phyloP scores from a whole-genome alignment of 2,113 vertebrate genomes.

The Struthio camelus region DNA sequence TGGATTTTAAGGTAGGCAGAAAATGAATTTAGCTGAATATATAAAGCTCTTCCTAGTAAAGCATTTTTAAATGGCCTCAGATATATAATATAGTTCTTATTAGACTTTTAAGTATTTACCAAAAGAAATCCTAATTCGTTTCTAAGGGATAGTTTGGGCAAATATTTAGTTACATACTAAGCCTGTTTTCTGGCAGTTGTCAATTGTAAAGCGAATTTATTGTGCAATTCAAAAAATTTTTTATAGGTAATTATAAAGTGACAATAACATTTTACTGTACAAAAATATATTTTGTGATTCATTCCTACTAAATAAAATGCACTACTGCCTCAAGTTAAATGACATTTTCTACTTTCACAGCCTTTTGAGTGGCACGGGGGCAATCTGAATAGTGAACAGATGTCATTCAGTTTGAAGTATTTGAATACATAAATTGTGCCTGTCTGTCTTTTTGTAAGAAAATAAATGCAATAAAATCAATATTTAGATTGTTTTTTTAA shows the following conservation, averaged over 20 bases:
- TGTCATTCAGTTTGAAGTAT: slow-evolving; percentile 64
- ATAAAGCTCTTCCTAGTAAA: slow-evolving; percentile 71
- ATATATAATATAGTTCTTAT: slow-evolving; percentile 67
- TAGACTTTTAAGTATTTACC: slow-evolving; percentile 65
- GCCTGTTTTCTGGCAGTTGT: slow-evolving; percentile 70
- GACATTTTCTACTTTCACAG: slow-evolving; percentile 64
- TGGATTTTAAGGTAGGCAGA: slow-evolving; percentile 47
- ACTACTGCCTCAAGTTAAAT: slow-evolving; percentile 79
- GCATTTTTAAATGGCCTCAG: slow-evolving; percentile 52
- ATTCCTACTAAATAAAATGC: slow-evolving; percentile 78
- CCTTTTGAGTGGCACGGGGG: slow-evolving; percentile 71
- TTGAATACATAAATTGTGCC: slow-evolving; percentile 76
- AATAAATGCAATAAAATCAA: slow-evolving; percentile 78
- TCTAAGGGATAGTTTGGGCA: slow-evolving; percentile 70
- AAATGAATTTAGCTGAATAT: slow-evolving; percentile 60
- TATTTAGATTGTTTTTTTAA: slow-evolving; percentile 70
- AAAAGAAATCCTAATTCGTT: slow-evolving; percentile 69
- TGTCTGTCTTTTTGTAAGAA: slow-evolving; percentile 71
- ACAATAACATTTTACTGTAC: slow-evolving; percentile 75
- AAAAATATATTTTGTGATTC: slow-evolving; percentile 81
- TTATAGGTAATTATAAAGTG: slow-evolving; percentile 78
- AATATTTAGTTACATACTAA: slow-evolving; percentile 64
- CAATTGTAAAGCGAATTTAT: slow-evolving; percentile 73
- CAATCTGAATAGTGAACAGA: slow-evolving; percentile 34
- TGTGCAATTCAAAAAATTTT: slow-evolving; percentile 79